Evolutionary conservation across 2,888 invertebrate genomes (phyloP), one percentile per base, ranked within the genome.

Genomic region (Macrosiphum euphorbiae): DNA sequence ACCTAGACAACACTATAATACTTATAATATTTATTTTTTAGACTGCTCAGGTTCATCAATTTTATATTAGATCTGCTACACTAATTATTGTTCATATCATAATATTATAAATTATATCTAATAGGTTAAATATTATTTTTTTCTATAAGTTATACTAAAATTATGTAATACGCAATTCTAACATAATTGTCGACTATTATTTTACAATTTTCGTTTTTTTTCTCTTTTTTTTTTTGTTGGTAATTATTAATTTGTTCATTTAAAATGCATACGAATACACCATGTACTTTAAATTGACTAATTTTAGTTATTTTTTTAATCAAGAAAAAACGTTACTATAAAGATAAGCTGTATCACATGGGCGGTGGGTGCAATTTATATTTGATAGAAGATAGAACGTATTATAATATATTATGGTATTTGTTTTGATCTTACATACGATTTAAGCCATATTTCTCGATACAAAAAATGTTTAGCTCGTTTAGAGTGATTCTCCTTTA

Each of bases 121-220:
- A 78, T 78, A 35, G 78, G 20, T 78, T 78, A 35, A 78, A 78
- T 88, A 88, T 88, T 55, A 7, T 55, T 88, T 88, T 88, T 88
- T 67, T 67, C 13, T 35, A 44, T 47, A 67, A 61, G 44, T 41
- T 89, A 78, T 78, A 61, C 44, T 50, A 67, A 67, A 67, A 90
- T 90, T 47, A 90, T 50, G 47, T 90, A 90, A 90, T 47, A 89
- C 44, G 7, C 7, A 35, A 50, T 67, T 90, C 67, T 47, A 67
- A 50, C 47, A 67, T 67, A n/a, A 90, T 67, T 24, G 47, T 61
- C 61, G 47, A 90, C 61, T 47, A 90, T 61, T 26, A 88, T 88
- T 90, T 61, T 89, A 67, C 41, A 44, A 86, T 88, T 35, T 52
- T 35, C n/a, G 24, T 52, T 52, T 88, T 50, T n/a, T 41, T 86